Conservation (phyloP, 2,888 invertebrate genomes). For the Volucella inanis region DNA sequence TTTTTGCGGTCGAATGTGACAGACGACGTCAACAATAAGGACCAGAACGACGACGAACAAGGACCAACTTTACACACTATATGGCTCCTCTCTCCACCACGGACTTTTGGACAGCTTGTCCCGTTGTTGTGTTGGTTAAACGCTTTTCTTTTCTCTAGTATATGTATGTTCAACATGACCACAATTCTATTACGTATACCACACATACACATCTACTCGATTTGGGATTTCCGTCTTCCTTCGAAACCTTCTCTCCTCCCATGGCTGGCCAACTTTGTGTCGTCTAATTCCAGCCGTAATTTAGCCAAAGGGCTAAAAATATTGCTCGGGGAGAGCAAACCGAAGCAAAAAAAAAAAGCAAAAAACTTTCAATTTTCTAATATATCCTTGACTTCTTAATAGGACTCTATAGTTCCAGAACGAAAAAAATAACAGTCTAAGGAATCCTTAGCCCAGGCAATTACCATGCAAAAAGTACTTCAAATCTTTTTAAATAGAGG, state of each 20-base stretch:
- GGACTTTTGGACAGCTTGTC: not conserved
- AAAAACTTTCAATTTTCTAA: constrained; percentile 39
- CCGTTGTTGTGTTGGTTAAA: constrained; percentile 13
- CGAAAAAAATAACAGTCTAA: constrained; percentile 4
- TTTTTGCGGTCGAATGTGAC: constrained; percentile 50
- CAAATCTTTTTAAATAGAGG: constrained; percentile 36
- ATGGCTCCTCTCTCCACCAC: no score
- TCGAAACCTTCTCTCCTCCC: not conserved
- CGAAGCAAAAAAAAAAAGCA: constrained; percentile 6
- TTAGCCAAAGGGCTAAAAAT: not conserved
- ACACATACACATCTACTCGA: constrained; percentile 24
- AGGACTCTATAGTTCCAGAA: constrained; percentile 13
- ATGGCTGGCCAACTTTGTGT: constrained; percentile 39
- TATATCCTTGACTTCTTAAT: constrained; percentile 33
- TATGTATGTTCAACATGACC: constrained; percentile 29
- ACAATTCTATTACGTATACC: constrained; percentile 25
- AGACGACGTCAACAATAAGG: constrained; percentile 40
- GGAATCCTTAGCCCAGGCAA: constrained; percentile 51
- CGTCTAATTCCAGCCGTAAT: constrained; percentile 34
- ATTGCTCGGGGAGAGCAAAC: not conserved
- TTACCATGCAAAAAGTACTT: constrained; percentile 63
- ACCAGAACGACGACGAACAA: constrained; percentile 35
- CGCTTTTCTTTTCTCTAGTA: not conserved
- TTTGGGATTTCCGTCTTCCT: not conserved
- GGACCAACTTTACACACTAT: constrained; percentile 47